Evolutionary conservation across 1,140 invertebrate species (phyloP), one percentile per base, ranked within the genome.

Genomic region (Tenebrio molitor): DNA sequence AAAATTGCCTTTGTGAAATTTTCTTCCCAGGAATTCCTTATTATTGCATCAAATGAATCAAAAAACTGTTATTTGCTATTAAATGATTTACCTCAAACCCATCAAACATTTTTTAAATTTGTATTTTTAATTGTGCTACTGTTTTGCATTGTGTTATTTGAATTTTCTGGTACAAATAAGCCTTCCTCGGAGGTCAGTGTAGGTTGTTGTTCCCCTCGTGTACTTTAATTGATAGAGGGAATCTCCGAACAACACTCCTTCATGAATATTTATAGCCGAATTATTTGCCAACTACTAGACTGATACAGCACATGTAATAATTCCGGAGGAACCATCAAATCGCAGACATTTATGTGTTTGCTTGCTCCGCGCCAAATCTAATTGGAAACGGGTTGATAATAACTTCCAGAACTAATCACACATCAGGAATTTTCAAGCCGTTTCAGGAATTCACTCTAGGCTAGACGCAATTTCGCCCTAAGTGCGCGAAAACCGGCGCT

Each of bases 201-300:
- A n/a, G n/a, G n/a, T n/a, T n/a, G n/a, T n/a, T n/a, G n/a, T n/a
- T n/a, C n/a, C n/a, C n/a, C n/a, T n/a, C n/a, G n/a, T 58, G 50
- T 58, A 29, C 23, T 29, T 58, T 29, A 58, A 58, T 58, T 58
- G 50, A 29, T 58, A 29, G 50, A n/a, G 10, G 50, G 50, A 58
- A 58, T 58, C 21, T 25, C 23, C 50, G 21, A 25, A 58, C 15
- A 58, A 58, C 50, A 58, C 23, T 58, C 50, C 50, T 58, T 17
- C 50, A 58, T 58, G 50, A 58, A 58, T 58, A 58, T 58, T 58
- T 58, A 58, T 58, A 23, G 50, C 10, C 4, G 50, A 58, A 58
- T 58, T 58, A 58, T 58, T 58, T 58, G 50, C 50, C 50, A 29
- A 58, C 50, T 58, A 58, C 50, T 58, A 58, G 50, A 58, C 21